Conservation (phyloP, 2,797 vertebrate genomes). For the Cuculus canorus region DNA sequence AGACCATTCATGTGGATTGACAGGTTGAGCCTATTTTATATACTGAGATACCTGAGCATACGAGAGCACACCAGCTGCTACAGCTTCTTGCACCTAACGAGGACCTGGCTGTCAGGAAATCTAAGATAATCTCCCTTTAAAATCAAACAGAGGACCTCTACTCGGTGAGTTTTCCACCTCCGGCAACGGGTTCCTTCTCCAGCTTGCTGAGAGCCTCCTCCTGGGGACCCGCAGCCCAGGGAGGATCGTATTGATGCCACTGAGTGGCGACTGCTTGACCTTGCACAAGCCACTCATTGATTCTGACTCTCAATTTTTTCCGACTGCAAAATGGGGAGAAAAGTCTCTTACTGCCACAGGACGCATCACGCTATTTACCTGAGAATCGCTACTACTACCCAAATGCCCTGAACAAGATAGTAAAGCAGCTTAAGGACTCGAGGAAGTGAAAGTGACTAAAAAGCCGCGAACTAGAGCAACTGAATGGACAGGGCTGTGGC, state of each 20-base stretch:
- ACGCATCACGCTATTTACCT: not conserved
- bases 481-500: not conserved
- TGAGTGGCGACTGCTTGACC: not conserved
- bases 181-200: not conserved
- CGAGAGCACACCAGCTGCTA: not conserved
- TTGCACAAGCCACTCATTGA: not conserved
- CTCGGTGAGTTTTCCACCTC: fast-evolving
- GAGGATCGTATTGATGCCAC: not conserved
- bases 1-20: not conserved
- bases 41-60: fast-evolving
- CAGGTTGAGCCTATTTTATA: not conserved
- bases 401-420: not conserved
- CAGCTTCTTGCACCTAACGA: not conserved
- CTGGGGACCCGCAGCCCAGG: not conserved
- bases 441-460: not conserved
- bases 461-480: fast-evolving
- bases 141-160: not conserved
- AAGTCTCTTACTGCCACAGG: not conserved
- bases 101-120: not conserved
- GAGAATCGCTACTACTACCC: not conserved
- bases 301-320: not conserved
- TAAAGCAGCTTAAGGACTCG: not conserved
- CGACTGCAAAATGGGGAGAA: not conserved
- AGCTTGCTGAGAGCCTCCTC: not conserved
- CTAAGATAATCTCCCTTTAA: not conserved